Evolutionary conservation across 2,888 invertebrate genomes (phyloP), one percentile per base, ranked within the genome.

Genomic region (Agrochola lychnidis): DNA sequence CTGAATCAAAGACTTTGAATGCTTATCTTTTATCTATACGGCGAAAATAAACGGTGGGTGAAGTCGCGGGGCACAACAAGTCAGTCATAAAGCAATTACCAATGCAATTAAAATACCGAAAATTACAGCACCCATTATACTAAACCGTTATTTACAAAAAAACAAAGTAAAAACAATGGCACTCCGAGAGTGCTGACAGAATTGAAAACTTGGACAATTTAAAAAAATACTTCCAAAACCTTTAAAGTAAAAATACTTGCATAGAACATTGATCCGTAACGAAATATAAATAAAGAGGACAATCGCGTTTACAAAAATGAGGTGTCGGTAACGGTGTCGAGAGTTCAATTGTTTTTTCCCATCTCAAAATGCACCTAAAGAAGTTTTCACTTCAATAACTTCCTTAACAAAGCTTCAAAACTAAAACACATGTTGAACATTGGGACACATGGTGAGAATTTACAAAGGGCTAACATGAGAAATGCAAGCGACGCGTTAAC

Each of bases 391-490:
- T 30, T 30, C 30, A 30, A 30, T 73, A 76, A 70, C 63, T 74
- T 72, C 67, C 68, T n/a, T n/a, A n/a, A n/a, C n/a, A n/a, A n/a
- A n/a, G n/a, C 36, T 70, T 19, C 22, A 16, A 61, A 78, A 57
- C 79, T 71, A 48, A 69, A 71, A 72, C 87, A 88, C 64, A 76
- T 83, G 83, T 82, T 36, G 73, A 51, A 66, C 59, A 59, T 16
- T 30, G 12, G 5, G 75, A 57, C 86, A 86, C 70, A 77, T 85
- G 88, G 78, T 82, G 85, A 73, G 81, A 84, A 81, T 71, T 66
- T 71, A 59, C 73, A 79, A 76, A 77, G 68, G 63, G 51, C 66
- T 45, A 53, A 25, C 77, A 78, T 79, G 71, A 80, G 81, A 70
- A 78, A 69, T 71, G 12, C 51, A 25, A 53, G 12, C 74, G 48